A percentile compares a stretch with the other conserved stretches of the same genome.
Conservation (phyloP, 2,888 invertebrate species). For the Ormyrus nitidulus region DNA sequence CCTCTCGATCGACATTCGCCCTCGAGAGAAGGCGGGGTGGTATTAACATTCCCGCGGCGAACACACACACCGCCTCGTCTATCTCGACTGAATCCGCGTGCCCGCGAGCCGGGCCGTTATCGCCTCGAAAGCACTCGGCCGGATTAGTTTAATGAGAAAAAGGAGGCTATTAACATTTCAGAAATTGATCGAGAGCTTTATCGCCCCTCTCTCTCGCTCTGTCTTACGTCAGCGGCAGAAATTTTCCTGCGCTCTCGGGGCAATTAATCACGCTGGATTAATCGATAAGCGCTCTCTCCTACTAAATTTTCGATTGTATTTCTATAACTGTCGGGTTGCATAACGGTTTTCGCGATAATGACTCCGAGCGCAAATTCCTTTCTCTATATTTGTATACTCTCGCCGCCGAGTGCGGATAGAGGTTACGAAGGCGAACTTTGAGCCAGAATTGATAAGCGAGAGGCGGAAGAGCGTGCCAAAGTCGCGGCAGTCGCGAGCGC, state of each 20-base stretch:
- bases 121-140: too few relatives aligned
- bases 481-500: neutral
- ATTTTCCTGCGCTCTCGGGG: neutral
- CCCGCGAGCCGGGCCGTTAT: too few relatives aligned
- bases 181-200: too few relatives aligned
- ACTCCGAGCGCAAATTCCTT: too few relatives aligned
- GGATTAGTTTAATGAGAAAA: too few relatives aligned
- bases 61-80: neutral
- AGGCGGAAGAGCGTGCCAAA: neutral
- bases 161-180: too few relatives aligned
- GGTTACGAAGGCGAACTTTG: slow-evolving; percentile 28
- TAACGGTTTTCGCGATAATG: too few relatives aligned
- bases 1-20: slow-evolving; percentile 4
- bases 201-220: neutral
- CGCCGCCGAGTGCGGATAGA: too few relatives aligned
- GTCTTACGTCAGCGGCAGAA: slow-evolving; percentile 1
- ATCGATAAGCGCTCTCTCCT: too few relatives aligned
- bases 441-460: neutral
- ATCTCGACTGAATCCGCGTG: neutral
- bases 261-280: slow-evolving; percentile 7
- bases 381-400: too few relatives aligned
- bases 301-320: too few relatives aligned
- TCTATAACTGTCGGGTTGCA: too few relatives aligned
- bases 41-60: neutral
- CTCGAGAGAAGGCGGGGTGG: neutral